Conservation (phyloP, 2,113 vertebrate species). For the Myrmophylax atrothorax region DNA sequence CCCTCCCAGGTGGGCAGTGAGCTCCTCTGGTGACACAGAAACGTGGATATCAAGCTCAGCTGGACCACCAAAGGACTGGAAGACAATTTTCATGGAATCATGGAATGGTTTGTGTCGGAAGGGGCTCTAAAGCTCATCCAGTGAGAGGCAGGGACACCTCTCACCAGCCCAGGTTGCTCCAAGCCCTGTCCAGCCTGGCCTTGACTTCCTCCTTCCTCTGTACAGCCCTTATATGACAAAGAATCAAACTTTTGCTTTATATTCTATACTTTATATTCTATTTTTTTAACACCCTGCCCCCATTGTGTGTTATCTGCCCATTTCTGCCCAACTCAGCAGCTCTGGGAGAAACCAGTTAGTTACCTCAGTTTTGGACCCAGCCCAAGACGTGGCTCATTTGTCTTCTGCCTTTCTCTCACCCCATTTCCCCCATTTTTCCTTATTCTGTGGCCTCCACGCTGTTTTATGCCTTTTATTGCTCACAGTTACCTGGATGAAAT, state of each 20-base stretch:
- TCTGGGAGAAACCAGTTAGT: neutral
- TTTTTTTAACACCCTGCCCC: neutral
- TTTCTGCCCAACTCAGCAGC: neutral
- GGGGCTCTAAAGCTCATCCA: neutral
- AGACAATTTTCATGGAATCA: neutral
- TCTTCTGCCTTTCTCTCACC: neutral
- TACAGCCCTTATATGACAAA: neutral
- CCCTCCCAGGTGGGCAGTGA: neutral
- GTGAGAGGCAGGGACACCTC: neutral
- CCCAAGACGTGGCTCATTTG: neutral
- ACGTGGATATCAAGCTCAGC: neutral
- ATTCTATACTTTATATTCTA: neutral
- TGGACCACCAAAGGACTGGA: neutral
- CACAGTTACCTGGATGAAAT: neutral
- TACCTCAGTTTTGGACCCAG: neutral
- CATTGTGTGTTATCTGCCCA: neutral
- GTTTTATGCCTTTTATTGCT: slow-evolving; percentile 11
- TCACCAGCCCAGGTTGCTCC: neutral
- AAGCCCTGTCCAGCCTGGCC: neutral
- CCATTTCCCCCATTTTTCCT: neutral
- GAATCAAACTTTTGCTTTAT: neutral
- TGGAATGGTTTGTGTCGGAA: neutral
- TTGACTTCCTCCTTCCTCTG: neutral
- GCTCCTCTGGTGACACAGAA: neutral
- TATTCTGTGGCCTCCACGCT: neutral